Evolutionary conservation across 1,140 invertebrate genomes (phyloP).

Genomic region (Spodoptera litura): DNA sequence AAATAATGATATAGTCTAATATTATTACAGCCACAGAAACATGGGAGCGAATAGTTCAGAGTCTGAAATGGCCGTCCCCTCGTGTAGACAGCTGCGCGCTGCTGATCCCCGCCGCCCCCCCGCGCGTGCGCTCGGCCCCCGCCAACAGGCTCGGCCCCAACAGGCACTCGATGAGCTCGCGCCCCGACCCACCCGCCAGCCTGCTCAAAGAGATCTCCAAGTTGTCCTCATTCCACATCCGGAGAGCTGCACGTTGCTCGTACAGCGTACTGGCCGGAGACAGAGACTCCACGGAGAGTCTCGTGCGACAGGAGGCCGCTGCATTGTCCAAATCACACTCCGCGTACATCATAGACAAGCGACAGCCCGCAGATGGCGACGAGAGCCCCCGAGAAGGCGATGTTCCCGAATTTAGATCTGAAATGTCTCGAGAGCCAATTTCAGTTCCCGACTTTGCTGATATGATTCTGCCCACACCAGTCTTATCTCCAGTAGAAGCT

Average conservation of each 20-base stretch:
- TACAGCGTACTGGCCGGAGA: slow-evolving; percentile 90
- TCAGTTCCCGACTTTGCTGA: slow-evolving; percentile 92
- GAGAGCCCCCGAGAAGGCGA: slow-evolving; percentile 70
- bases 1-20: too few species aligned
- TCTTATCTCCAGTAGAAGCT: slow-evolving; percentile 90
- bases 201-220: slow-evolving; percentile 91
- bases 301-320: slow-evolving; percentile 69
- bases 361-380: slow-evolving; percentile 73
- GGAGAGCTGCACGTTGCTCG: slow-evolving; percentile 89
- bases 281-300: slow-evolving; percentile 90
- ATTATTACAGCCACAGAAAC: slow-evolving; percentile 88
- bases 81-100: slow-evolving; percentile 84
- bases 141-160: slow-evolving; percentile 35
- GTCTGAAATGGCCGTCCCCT: slow-evolving; percentile 90
- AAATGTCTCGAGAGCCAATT: slow-evolving; percentile 89
- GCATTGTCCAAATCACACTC: slow-evolving; percentile 88
- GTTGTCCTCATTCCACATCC: slow-evolving; percentile 90
- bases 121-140: slow-evolving; percentile 65
- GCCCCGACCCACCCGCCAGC: slow-evolving; percentile 71
- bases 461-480: slow-evolving; percentile 88
- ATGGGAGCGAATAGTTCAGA: slow-evolving; percentile 91
- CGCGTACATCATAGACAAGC: slow-evolving; percentile 87
- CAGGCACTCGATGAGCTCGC: slow-evolving; percentile 38
- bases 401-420: slow-evolving; percentile 61
- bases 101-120: slow-evolving; percentile 76